Evolutionary conservation across 1,140 invertebrate species (phyloP).

Genomic region (Ostrea denselamellosa): DNA sequence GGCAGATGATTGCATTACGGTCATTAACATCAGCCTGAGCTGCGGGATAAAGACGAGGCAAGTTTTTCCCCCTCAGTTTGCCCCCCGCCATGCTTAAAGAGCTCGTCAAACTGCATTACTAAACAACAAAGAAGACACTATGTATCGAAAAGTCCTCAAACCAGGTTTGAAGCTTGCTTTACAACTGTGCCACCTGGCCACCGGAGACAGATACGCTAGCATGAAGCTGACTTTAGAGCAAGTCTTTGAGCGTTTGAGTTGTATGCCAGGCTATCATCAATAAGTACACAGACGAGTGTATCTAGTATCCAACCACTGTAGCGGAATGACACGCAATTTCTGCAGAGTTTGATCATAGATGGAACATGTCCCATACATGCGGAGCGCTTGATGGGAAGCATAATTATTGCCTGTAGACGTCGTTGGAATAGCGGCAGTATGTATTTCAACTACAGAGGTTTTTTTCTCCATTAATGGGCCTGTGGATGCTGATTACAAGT

Average conservation of each 20-base stretch:
- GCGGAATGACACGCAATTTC: slow-evolving; percentile 2
- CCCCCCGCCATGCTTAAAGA: slow-evolving; percentile 30
- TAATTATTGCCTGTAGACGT: slow-evolving; percentile 41
- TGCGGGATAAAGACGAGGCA: slow-evolving; percentile 17
- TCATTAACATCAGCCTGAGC: background rate
- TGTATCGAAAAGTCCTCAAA: slow-evolving; percentile 31
- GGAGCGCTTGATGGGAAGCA: slow-evolving; percentile 55
- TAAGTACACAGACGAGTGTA: background rate
- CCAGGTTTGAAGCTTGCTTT: slow-evolving; percentile 56
- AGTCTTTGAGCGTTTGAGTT: background rate
- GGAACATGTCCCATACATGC: slow-evolving; percentile 53
- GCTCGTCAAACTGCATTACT: slow-evolving; percentile 9
- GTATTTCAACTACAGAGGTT: no score
- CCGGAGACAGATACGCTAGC: slow-evolving; percentile 17
- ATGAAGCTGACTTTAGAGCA: background rate
- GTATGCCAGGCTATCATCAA: slow-evolving; percentile 24
- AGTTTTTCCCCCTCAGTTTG: slow-evolving; percentile 7
- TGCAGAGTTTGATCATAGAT: slow-evolving; percentile 48
- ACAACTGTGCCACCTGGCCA: slow-evolving; percentile 36
- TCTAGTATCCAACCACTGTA: slow-evolving; percentile 6
- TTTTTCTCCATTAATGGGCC: slow-evolving; percentile 3
- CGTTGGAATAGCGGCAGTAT: slow-evolving; percentile 32
- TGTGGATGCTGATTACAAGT: slow-evolving; percentile 52
- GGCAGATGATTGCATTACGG: background rate
- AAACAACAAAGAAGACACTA: slow-evolving; percentile 41